Conservation (phyloP, 2,888 invertebrate species). For the Aleiodes alternator region DNA sequence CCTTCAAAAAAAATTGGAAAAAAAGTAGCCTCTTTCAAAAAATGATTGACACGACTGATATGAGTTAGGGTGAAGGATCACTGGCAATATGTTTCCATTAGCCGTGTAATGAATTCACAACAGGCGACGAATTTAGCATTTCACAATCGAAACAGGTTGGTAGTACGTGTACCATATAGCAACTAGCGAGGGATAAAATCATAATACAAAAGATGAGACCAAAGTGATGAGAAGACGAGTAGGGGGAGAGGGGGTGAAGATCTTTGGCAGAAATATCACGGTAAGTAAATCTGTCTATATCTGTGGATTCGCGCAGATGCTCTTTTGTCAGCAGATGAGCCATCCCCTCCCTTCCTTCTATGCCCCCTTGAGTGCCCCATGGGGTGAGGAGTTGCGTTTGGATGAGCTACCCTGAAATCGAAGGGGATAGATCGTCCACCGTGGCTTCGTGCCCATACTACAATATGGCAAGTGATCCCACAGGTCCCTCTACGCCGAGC, state of each 20-base stretch:
- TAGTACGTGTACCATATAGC: conserved; percentile 60
- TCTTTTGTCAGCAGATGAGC: conserved; percentile 62
- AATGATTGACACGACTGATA: conserved; percentile 59
- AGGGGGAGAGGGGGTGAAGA: conserved; percentile 27
- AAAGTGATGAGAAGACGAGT: conserved; percentile 47
- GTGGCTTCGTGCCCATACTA: conserved; percentile 39
- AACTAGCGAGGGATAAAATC: conserved; percentile 55
- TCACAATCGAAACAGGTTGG: conserved; percentile 55
- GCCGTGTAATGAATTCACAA: conserved; percentile 73
- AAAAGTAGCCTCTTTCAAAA: neutral
- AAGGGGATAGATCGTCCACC: conserved; percentile 46
- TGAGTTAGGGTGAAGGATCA: conserved; percentile 46
- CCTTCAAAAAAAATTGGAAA: conserved; percentile 1
- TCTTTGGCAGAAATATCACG: conserved; percentile 31
- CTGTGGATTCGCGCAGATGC: conserved; percentile 57
- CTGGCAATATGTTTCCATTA: conserved; percentile 74
- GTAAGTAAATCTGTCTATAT: conserved; percentile 48
- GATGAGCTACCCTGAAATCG: conserved; percentile 40
- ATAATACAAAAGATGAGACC: conserved; percentile 17
- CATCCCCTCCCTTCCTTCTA: neutral
- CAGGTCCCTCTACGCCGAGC: conserved; percentile 43
- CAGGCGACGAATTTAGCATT: conserved; percentile 50
- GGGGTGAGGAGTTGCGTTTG: conserved; percentile 43
- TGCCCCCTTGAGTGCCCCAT: conserved; percentile 43
- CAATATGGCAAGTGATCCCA: conserved; percentile 65